phyloP scores from a whole-genome alignment of 1,140 invertebrate species.

The Drosophila erecta region DNA sequence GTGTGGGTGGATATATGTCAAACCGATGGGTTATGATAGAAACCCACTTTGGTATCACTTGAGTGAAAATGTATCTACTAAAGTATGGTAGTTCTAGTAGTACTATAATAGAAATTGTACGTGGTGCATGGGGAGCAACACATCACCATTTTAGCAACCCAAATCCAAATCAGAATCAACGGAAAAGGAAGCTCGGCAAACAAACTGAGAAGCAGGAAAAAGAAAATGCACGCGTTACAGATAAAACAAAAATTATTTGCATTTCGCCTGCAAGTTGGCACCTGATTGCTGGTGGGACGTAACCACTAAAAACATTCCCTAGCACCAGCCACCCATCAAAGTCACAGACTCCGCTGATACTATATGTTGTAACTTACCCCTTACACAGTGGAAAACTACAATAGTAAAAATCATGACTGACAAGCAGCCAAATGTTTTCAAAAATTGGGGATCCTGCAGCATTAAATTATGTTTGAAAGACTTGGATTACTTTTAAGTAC shows the following conservation, averaged over 20 bases:
- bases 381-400: background rate
- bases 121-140: too few species aligned
- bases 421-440: too few species aligned
- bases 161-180: slow-evolving; percentile 27
- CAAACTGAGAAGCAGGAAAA: slow-evolving; percentile 31
- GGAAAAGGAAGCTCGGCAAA: slow-evolving; percentile 21
- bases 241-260: slow-evolving; percentile 81
- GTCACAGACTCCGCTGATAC: slow-evolving; percentile 3
- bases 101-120: too few species aligned
- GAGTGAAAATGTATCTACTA: background rate
- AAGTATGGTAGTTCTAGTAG: background rate
- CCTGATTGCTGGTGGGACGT: slow-evolving; percentile 68
- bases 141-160: too few species aligned
- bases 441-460: too few species aligned
- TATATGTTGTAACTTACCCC: background rate
- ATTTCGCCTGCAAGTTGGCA: slow-evolving; percentile 80
- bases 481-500: too few species aligned
- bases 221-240: slow-evolving; percentile 53
- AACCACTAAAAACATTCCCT: slow-evolving; percentile 4
- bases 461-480: too few species aligned
- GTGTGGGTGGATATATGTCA: slow-evolving; percentile 18
- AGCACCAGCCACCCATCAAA: background rate
- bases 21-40: background rate
- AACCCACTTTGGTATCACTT: too few species aligned
- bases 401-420: background rate